Base-by-base conservation (phyloP, 2,797 vertebrate genomes). In the Halcyon smyrnensis region DNA sequence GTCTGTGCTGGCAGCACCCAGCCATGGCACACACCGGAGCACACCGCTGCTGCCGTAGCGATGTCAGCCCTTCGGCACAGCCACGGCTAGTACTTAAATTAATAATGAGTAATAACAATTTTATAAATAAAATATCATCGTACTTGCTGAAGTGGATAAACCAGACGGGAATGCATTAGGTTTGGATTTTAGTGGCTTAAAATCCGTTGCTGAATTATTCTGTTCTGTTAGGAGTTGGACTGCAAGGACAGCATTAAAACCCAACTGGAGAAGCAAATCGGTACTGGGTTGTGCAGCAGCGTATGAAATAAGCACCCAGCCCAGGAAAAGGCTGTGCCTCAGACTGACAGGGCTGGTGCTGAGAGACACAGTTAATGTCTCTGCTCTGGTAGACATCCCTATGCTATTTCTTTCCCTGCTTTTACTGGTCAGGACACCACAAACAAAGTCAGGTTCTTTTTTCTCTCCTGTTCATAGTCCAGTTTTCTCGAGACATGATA, bases 111-210 rank as follows among this genome's bases (percentile, higher is more conserved):
- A 94, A 71, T 87, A 86, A 74, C 63, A 90, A 54, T 90, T 73
- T 64, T 77, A 84, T 87, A 84, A 94, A 91, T 93, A 96, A 95
- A 96, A 81, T 75, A 89, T 79, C 75, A 48, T 63, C 1, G 0
- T 73, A 39, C 63, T 95, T 86, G 68, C 74, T 56, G 27, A 90
- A 82, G 65, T 85, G 83, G 80, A 82, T 84, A 60, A 90, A 93
- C 59, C 3, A 84, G 91, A 76, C 34, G 15, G 59, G 41, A 85
- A 45, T 10, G 13, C 63, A 56, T 86, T 93, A 63, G 54, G 18
- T 74, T 79, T 82, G 48, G 60, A 70, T 90, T 96, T 90, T 53
- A 90, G 74, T 69, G 70, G 51, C 67, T 92, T 79, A 70, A 70
- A 69, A 67, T 79, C 50, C 71, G 27, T 80, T 79, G 85, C 59